Base-by-base conservation (phyloP, 2,797 vertebrate genomes). In the Muraenolepis orangiensis region DNA sequence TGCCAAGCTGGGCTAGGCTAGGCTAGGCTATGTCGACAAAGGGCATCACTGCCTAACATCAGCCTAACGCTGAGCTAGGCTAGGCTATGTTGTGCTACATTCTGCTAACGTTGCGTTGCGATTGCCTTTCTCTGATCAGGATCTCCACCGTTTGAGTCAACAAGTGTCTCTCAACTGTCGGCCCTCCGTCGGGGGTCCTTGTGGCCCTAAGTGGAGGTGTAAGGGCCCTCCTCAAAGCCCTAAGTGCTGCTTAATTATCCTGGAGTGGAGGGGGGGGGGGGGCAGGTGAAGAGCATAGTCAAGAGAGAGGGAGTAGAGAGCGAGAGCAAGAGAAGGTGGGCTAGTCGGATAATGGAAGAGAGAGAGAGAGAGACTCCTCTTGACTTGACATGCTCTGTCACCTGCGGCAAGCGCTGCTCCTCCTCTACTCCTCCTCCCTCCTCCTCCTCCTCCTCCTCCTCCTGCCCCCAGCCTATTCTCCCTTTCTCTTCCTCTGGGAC, bases 181-280 rank as follows among this genome's bases (percentile, higher is more conserved):
- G 6, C 13, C 6, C 38, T 40, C 6, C 38, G 13, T 40, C 13
- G 38, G 29, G 29, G 14, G 75, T 30, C 16, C 18, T 91, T 91
- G 90, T 91, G 88, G 88, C 69, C 66, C 51, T 57, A 57, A 75
- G 76, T 87, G 80, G 86, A 87, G 36, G 66, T 85, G 87, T 86
- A 76, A 91, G 79, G 80, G 90, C 87, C 82, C 73, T 80, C 75
- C 72, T 85, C 77, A 80, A n/a, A 88, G 90, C 75, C 92, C 93
- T 93, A 95, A 96, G 93, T 94, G 93, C 90, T 91, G 87, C 69
- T 87, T 95, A 92, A 94, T 91, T 93, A 94, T 90, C 75, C 83
- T 90, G 83, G 86, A 80, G 85, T 73, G 84, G 85, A 69, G 81
- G 8, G 76, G 36, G 20, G 67, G 31, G 29, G 32, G 67, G 14